A percentile compares a stretch with the other conserved stretches of the same genome.
These are phyloP conservation scores for Pantherophis alleghaniensis DNA, from an alignment of 2,797 vertebrate species.

Conservation along the genomic window DNA sequence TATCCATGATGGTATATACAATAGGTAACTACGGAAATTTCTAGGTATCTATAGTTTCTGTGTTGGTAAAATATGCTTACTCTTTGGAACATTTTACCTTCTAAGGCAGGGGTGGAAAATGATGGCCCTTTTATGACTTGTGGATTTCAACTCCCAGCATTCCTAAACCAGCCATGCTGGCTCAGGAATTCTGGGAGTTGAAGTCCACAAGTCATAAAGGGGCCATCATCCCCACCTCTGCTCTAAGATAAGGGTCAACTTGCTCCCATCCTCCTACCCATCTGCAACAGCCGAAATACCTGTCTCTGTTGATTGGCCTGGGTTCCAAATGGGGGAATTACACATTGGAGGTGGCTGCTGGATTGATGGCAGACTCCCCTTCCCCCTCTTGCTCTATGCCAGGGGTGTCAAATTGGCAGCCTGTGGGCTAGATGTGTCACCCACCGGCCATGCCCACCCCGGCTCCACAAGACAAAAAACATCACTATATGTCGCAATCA, in stretches of 20 bases:
- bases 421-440: no score
- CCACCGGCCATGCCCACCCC: no score
- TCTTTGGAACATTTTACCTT: not conserved
- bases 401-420: no score
- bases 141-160: not conserved
- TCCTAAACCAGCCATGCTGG: not conserved
- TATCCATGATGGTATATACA: not conserved
- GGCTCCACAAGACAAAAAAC: no score
- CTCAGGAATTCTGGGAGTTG: not conserved
- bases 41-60: not conserved
- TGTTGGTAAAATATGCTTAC: not conserved
- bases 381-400: not conserved
- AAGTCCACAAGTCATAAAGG: not conserved
- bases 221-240: not conserved
- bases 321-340: not conserved
- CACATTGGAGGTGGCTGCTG: not conserved
- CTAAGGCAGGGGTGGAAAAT: not conserved
- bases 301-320: not conserved
- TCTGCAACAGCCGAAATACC: not conserved
- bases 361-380: not conserved
- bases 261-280: not conserved
- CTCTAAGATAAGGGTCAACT: not conserved
- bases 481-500: fast-evolving
- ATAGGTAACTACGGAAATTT: not conserved
- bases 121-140: not conserved